phyloP scores from a whole-genome alignment of 2,888 invertebrate genomes.

The Abrostola triplasia region DNA sequence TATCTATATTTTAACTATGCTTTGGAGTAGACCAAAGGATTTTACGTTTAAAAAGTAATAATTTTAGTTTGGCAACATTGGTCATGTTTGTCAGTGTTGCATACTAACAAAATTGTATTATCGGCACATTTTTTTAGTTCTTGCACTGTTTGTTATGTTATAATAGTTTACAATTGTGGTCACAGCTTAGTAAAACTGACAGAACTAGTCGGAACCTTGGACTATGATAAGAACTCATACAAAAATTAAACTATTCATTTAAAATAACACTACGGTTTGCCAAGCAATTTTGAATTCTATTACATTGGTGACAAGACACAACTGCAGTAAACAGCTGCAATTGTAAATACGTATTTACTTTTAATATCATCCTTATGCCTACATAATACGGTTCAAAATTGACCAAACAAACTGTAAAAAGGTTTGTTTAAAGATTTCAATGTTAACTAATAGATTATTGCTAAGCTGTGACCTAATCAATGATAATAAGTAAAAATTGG shows the following conservation, averaged over 20 bases:
- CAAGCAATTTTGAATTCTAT: no score
- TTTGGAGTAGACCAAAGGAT: constrained; percentile 56
- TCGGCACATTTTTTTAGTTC: constrained; percentile 39
- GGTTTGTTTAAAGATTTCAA: neutral
- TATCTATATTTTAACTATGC: constrained; percentile 41
- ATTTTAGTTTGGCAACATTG: constrained; percentile 41
- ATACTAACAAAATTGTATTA: constrained; percentile 48
- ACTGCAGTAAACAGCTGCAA: no score
- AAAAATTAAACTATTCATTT: no score
- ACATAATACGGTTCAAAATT: neutral
- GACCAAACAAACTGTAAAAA: neutral
- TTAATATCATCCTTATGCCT: no score
- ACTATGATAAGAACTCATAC: no score
- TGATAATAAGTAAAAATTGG: no score
- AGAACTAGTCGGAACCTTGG: neutral
- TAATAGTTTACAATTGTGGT: constrained; percentile 23
- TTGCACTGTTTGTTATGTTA: constrained; percentile 48
- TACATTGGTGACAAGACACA: no score
- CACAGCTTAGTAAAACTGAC: constrained; percentile 27
- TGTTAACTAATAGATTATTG: neutral
- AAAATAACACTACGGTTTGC: no score
- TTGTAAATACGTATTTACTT: no score
- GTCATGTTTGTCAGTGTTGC: constrained; percentile 26
- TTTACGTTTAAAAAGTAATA: constrained; percentile 39
- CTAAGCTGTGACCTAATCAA: constrained; percentile 23